These are phyloP conservation scores for Aplochiton taeniatus DNA, from an alignment of 2,797 vertebrate species.

Conservation along the genomic window DNA sequence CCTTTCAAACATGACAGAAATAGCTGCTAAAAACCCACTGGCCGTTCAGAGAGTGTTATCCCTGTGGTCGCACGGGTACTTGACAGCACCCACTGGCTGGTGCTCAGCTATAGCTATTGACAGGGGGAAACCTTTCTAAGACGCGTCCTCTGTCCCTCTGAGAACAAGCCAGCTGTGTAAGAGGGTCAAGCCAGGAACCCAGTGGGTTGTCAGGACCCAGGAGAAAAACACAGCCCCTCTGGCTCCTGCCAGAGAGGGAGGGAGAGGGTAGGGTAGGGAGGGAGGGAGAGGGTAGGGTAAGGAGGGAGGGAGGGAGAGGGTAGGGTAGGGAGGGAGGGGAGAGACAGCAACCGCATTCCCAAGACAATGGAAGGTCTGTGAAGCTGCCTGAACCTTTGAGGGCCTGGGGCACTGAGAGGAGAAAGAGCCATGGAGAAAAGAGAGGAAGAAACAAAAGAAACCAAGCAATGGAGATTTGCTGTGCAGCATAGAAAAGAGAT, in stretches of 20 bases:
- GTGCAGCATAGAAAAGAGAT: constrained; percentile 2
- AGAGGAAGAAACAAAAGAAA: constrained; percentile 8
- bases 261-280: constrained; percentile 7
- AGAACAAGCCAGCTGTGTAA: too few species aligned
- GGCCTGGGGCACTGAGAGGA: constrained; percentile 52
- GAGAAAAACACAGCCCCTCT: constrained; percentile 54
- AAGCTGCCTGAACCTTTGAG: constrained; percentile 55
- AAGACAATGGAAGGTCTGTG: constrained; percentile 77
- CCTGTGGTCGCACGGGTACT: too few species aligned
- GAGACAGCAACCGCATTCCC: constrained; percentile 67
- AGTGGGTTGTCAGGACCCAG: constrained; percentile 63
- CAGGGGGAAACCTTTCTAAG: too few species aligned
- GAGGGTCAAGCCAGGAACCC: constrained; percentile 44
- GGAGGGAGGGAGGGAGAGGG: background rate
- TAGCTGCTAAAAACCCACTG: too few species aligned
- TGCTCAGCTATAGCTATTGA: too few species aligned
- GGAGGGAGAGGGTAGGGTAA: constrained; percentile 16
- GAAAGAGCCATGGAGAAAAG: constrained; percentile 26
- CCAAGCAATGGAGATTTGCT: background rate
- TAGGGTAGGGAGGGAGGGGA: constrained; percentile 20
- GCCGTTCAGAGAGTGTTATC: too few species aligned
- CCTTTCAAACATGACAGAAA: too few species aligned
- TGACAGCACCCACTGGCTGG: too few species aligned
- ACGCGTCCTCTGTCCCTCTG: too few species aligned
- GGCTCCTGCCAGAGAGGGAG: constrained; percentile 54